Evolutionary conservation across 1,140 invertebrate species (phyloP), one percentile per base, ranked within the genome.

Genomic region (Eupeodes corollae): DNA sequence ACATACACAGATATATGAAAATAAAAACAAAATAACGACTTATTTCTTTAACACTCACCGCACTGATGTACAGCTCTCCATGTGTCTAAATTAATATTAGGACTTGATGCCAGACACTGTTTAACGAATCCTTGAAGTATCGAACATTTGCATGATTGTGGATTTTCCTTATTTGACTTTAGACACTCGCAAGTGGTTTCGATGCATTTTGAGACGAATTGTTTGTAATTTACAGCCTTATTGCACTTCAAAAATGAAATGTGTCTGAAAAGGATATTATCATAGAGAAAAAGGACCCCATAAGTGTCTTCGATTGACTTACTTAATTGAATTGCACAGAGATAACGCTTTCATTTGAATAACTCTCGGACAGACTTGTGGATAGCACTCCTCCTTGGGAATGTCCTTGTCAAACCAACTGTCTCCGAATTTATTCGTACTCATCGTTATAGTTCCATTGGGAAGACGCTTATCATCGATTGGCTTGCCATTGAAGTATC

Each of bases 101-200:
- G 74, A 50, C 82, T 74, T 1, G 70, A 69, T 2, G 78, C 75
- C 21, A 85, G 68, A 56, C 86, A 90, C 42, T 85, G 79, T 0
- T 80, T 77, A 0, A 84, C 79, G 51, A 85, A 81, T 50, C 72
- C 73, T 47, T 83, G 77, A 14, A 89, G 58, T 1, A 80, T 69
- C 35, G 74, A 67, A 58, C 86, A 90, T 44, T 78, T 73, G 58
- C 86, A 91, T 19, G 79, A 66, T 13, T 74, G 63, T 3, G 55
- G 49, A 33, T 72, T 70, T 0, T 61, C 65, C 31, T 56, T 58
- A 40, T 61, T 57, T 26, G 57, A 60, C 47, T 70, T 64, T 21
- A 83, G 52, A 58, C 86, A 90, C 33, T 76, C 71, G 61, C 86
- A 89, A 6, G 79, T 75, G 13, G 76, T 78, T 56, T 87, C 84